A percentile compares a stretch with the other conserved stretches of the same genome.
Conservation (phyloP, 2,888 invertebrate species). For the Deilephila elpenor region DNA sequence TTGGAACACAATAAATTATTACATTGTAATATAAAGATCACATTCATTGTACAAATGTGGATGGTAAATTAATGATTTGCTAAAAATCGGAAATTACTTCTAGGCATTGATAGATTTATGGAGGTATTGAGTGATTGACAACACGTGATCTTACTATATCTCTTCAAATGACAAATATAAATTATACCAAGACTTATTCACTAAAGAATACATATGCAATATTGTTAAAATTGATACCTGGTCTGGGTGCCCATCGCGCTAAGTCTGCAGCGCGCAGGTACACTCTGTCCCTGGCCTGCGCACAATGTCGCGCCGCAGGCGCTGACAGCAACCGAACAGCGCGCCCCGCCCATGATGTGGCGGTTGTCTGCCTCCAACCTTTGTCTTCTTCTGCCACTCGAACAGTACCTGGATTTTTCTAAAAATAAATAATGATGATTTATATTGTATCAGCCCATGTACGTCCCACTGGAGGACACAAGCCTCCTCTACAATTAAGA, state of each 20-base stretch:
- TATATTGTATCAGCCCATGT: not conserved
- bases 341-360: conserved; percentile 94
- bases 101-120: too few relatives aligned
- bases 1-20: not conserved
- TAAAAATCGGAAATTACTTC: too few relatives aligned
- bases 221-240: conserved; percentile 82
- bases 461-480: too few relatives aligned
- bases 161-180: not conserved
- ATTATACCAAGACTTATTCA: not conserved
- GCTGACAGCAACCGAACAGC: conserved; percentile 77
- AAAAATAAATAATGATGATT: conserved; percentile 2
- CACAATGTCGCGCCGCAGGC: conserved; percentile 90
- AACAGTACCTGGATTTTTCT: conserved; percentile 93
- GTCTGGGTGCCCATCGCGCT: conserved; percentile 90
- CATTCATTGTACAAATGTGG: too few relatives aligned
- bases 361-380: conserved; percentile 92
- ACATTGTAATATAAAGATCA: too few relatives aligned
- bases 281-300: conserved; percentile 90
- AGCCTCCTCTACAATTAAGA: too few relatives aligned
- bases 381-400: conserved; percentile 95
- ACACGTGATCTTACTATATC: too few relatives aligned
- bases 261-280: conserved; percentile 92
- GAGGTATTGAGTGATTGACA: too few relatives aligned
- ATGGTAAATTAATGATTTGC: too few relatives aligned
- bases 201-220: not conserved